Base-by-base conservation (phyloP, 1,140 invertebrate genomes). In the Eulimnadia texana region DNA sequence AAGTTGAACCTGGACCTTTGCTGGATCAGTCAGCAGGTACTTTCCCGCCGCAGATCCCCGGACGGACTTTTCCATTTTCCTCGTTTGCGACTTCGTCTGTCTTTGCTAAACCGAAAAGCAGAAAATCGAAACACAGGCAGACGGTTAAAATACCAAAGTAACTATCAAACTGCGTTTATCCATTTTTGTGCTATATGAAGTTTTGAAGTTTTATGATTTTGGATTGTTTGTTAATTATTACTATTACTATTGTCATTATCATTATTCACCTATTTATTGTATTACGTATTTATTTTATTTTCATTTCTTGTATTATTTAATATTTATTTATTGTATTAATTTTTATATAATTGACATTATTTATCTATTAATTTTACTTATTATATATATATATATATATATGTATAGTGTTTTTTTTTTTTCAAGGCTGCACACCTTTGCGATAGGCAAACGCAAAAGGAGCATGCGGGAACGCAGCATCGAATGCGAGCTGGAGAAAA, bases 381-480 rank as follows among this genome's bases (percentile, higher is more conserved):
- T n/a, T n/a, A n/a, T n/a, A n/a, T n/a, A n/a, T n/a, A n/a, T n/a
- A n/a, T n/a, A n/a, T 42, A 16, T 42, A 16, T 42, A 42, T 9
- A 42, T 42, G 33, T 42, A 42, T 16, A 42, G n/a, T n/a, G n/a
- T 49, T 50, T 58, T 50, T 20, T 47, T 64, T 50, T 63, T 23
- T 60, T 54, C 11, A 28, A 68, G 68, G 59, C 65, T 65, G 57
- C 53, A 58, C 25, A 64, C 55, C 11, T 54, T 71, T n/a, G 64
- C 66, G 11, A 68, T 69, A 55, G 74, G 74, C 3, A 75, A 75
- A 66, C 61, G 74, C 3, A 76, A 76, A 53, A 63, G 73, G 9
- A 70, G 68, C 59, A 63, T 66, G 19, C 61, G 71, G 47, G 72
- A 75, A 51, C 67, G 67, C 52, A 70, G 68, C 53, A 62, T 69